Percentiles rank a stretch among this genome's conserved stretches.
Evolutionary conservation across 2,797 vertebrate genomes (phyloP).

Genomic region (Mallotus villosus): DNA sequence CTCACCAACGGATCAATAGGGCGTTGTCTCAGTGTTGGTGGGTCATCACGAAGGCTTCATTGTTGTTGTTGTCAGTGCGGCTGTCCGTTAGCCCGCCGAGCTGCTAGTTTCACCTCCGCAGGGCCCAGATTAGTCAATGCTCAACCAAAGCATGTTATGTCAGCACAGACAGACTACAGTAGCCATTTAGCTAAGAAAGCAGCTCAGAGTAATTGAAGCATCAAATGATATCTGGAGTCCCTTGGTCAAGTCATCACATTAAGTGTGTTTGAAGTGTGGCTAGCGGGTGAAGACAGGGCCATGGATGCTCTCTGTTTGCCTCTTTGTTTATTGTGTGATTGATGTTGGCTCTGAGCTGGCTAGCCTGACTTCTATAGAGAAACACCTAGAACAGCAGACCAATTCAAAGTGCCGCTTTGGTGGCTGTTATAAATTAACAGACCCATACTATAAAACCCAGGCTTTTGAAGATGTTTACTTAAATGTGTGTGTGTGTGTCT

Average conservation of each 20-base stretch:
- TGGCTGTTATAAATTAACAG: too few species aligned
- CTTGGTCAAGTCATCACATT: conserved; percentile 29
- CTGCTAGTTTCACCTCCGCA: neutral
- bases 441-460: too few species aligned
- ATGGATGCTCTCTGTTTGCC: too few species aligned
- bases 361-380: too few species aligned
- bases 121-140: neutral
- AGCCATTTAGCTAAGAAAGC: conserved; percentile 34
- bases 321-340: too few species aligned
- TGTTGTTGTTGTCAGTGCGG: too few species aligned
- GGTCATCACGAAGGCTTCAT: neutral
- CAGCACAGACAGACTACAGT: conserved; percentile 4
- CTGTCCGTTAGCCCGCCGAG: neutral
- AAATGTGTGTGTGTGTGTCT: too few species aligned
- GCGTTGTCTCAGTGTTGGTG: neutral
- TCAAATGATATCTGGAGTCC: conserved; percentile 51
- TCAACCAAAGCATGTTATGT: neutral
- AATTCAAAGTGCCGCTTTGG: too few species aligned
- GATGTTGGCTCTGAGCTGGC: too few species aligned
- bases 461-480: too few species aligned
- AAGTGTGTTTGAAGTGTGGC: conserved; percentile 23
- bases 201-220: conserved; percentile 53
- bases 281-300: neutral
- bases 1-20: neutral
- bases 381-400: too few species aligned